These are phyloP conservation scores for Fundulus diaphanus DNA, from an alignment of 2,797 vertebrate genomes.

Conservation along the genomic window DNA sequence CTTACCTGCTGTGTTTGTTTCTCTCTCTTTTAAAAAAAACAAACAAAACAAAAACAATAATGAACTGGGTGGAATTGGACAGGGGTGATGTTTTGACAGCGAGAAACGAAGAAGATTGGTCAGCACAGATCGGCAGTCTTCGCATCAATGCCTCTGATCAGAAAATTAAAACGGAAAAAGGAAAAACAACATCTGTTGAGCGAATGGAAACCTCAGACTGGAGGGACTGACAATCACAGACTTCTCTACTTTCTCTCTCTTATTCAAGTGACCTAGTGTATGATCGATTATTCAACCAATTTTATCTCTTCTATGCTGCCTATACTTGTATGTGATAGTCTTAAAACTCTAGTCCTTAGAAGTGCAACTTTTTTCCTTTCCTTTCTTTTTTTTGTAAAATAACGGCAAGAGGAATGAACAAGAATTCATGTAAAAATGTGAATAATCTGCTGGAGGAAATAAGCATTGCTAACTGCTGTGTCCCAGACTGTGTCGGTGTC, in stretches of 20 bases:
- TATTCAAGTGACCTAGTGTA: constrained; percentile 80
- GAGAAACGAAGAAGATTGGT: constrained; percentile 36
- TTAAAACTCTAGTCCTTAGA: constrained; percentile 73
- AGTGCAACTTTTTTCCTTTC: constrained; percentile 67
- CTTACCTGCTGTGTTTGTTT: constrained; percentile 42
- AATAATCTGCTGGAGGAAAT: constrained; percentile 73
- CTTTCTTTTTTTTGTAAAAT: constrained; percentile 33
- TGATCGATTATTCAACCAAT: constrained; percentile 69
- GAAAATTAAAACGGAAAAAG: constrained; percentile 7
- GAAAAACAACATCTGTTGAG: constrained; percentile 55
- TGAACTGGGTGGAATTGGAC: constrained; percentile 48
- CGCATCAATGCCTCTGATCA: constrained; percentile 38
- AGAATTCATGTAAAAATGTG: constrained; percentile 75
- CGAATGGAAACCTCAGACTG: constrained; percentile 57
- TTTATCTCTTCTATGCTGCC: constrained; percentile 78
- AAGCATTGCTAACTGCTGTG: constrained; percentile 59
- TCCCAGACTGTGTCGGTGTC: constrained; percentile 64
- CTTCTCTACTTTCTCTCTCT: constrained; percentile 72
- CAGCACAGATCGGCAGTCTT: constrained; percentile 39
- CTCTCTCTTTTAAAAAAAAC: background rate
- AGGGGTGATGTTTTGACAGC: constrained; percentile 32
- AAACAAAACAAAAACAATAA: constrained; percentile 1
- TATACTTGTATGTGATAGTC: constrained; percentile 77
- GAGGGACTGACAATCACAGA: constrained; percentile 80
- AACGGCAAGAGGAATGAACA: constrained; percentile 71